Conservation (phyloP, 2,888 invertebrate genomes). For the Drosophila falleni region DNA sequence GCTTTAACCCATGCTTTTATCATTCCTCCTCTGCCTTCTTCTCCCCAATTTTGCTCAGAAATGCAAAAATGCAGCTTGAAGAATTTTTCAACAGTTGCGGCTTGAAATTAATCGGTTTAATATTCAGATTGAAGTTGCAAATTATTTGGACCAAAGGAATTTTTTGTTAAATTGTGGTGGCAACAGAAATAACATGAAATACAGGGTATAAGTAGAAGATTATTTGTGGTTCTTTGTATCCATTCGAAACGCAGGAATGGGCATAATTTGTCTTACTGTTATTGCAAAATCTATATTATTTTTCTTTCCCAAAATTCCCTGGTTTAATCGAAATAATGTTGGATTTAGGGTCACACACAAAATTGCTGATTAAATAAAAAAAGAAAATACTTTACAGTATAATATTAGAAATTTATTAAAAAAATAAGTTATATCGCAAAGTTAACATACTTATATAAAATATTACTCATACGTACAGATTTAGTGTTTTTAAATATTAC, state of each 20-base stretch:
- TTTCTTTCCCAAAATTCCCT: neutral
- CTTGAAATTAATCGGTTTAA: slow-evolving; percentile 22
- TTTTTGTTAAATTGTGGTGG: slow-evolving; percentile 5
- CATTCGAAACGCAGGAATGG: neutral
- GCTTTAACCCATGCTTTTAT: neutral
- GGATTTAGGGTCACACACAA: too few relatives aligned
- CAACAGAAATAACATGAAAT: slow-evolving; percentile 1
- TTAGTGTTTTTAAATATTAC: too few relatives aligned
- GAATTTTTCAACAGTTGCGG: slow-evolving; percentile 24
- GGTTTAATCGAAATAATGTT: too few relatives aligned
- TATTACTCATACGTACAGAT: too few relatives aligned
- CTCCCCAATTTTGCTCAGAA: neutral
- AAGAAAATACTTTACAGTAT: too few relatives aligned
- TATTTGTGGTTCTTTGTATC: neutral
- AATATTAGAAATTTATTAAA: too few relatives aligned
- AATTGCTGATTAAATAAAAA: too few relatives aligned
- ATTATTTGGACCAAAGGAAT: slow-evolving; percentile 17
- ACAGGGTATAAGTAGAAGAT: neutral
- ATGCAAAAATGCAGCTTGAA: slow-evolving; percentile 20
- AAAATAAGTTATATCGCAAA: too few relatives aligned
- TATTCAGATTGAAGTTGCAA: slow-evolving; percentile 28
- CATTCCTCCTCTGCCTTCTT: neutral
- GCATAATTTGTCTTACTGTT: neutral
- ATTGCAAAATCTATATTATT: neutral
- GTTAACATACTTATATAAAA: neutral